phyloP scores from a whole-genome alignment of 2,888 invertebrate species.

The Polydrusus cervinus region DNA sequence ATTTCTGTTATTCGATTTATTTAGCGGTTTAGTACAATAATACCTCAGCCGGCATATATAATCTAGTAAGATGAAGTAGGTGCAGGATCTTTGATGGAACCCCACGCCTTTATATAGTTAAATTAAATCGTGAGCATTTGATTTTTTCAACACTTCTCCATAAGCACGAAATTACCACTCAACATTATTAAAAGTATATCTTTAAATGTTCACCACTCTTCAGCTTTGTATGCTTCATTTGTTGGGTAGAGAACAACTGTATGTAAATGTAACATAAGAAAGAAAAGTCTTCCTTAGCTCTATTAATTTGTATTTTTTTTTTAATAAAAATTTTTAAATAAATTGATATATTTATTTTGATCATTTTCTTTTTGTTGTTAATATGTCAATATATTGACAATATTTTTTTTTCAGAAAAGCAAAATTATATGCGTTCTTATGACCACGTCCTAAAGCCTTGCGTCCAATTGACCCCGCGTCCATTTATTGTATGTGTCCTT shows the following conservation, averaged over 20 bases:
- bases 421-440: too few relatives aligned
- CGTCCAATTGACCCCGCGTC: too few relatives aligned
- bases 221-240: not conserved
- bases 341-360: too few relatives aligned
- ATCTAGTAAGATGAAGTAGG: constrained; percentile 2
- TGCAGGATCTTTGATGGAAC: constrained; percentile 21
- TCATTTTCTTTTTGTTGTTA: too few relatives aligned
- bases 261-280: constrained; percentile 7
- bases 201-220: constrained; percentile 29
- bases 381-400: too few relatives aligned
- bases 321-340: too few relatives aligned
- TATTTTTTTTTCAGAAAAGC: too few relatives aligned
- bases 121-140: constrained; percentile 36
- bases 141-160: constrained; percentile 35
- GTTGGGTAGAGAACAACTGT: not conserved
- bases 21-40: constrained; percentile 5
- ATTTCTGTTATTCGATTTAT: constrained; percentile 5
- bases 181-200: constrained; percentile 33
- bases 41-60: not conserved
- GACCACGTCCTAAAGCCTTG: too few relatives aligned
- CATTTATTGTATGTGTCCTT: too few relatives aligned
- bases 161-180: constrained; percentile 29
- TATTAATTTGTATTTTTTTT: too few relatives aligned
- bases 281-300: too few relatives aligned
- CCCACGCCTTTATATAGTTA: constrained; percentile 28